Conservation (phyloP, 2,888 invertebrate species). For the Junonia oenone region DNA sequence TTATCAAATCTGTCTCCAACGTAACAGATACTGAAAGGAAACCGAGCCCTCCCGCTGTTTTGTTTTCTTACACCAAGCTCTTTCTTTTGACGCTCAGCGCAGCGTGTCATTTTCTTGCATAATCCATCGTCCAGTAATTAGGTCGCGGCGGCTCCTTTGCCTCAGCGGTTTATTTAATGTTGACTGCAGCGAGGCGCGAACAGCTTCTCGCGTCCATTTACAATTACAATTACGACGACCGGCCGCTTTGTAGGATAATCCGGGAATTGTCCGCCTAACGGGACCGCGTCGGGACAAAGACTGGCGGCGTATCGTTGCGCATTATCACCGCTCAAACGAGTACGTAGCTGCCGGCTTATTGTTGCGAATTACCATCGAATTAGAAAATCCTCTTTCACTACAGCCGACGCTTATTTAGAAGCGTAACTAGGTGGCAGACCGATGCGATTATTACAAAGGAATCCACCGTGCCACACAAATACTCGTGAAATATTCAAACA, state of each 20-base stretch:
- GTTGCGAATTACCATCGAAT: slow-evolving; percentile 73
- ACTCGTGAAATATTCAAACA: slow-evolving; percentile 14
- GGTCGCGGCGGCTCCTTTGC: slow-evolving; percentile 55
- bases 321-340: slow-evolving; percentile 59
- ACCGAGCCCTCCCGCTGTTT: slow-evolving; percentile 57
- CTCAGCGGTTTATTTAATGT: slow-evolving; percentile 47
- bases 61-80: slow-evolving; percentile 56
- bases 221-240: slow-evolving; percentile 39
- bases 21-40: slow-evolving; percentile 22
- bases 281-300: slow-evolving; percentile 55
- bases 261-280: slow-evolving; percentile 66
- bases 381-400: slow-evolving; percentile 58
- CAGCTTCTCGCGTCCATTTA: slow-evolving; percentile 60
- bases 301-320: slow-evolving; percentile 68
- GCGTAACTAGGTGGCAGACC: slow-evolving; percentile 75
- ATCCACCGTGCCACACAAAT: slow-evolving; percentile 12
- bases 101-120: slow-evolving; percentile 59
- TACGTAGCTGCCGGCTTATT: slow-evolving; percentile 52
- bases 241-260: slow-evolving; percentile 72
- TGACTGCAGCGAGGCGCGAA: slow-evolving; percentile 73
- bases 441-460: slow-evolving; percentile 41
- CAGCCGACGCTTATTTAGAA: slow-evolving; percentile 51
- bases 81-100: slow-evolving; percentile 51
- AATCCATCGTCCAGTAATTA: slow-evolving; percentile 63
- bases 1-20: slow-evolving; percentile 35